These are phyloP conservation scores for Oligia fasciuncula DNA, from an alignment of 2,888 invertebrate species.

Conservation along the genomic window DNA sequence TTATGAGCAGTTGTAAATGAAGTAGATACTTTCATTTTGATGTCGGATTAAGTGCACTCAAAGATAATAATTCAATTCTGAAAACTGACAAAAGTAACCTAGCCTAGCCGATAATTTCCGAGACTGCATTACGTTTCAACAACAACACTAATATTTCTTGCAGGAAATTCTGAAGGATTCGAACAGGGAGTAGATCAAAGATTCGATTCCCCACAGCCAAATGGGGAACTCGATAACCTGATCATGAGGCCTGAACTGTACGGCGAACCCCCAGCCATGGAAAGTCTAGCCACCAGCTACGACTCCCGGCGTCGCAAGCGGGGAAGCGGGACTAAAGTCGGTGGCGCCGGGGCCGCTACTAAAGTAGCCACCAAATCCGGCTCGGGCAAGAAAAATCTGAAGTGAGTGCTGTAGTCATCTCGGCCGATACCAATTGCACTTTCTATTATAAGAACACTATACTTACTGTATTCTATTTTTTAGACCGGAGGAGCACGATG, in stretches of 20 bases:
- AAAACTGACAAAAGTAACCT: neutral
- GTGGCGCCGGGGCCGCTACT: conserved; percentile 87
- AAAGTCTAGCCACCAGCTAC: conserved; percentile 80
- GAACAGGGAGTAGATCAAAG: conserved; percentile 85
- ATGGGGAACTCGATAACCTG: conserved; percentile 89
- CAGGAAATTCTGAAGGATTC: conserved; percentile 86
- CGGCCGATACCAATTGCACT: conserved; percentile 24
- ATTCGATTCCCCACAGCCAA: conserved; percentile 81
- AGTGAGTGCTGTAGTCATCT: conserved; percentile 74
- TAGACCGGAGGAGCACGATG: conserved; percentile 81
- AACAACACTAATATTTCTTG: conserved; percentile 53
- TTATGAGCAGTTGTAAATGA: neutral
- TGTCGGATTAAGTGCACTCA: conserved; percentile 3
- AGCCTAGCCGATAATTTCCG: neutral
- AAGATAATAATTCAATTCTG: neutral
- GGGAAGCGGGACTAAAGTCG: conserved; percentile 86
- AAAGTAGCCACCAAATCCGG: conserved; percentile 87
- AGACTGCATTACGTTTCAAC: conserved; percentile 8
- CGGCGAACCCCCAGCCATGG: conserved; percentile 90
- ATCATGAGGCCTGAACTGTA: conserved; percentile 91
- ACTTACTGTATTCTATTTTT: conserved; percentile 46
- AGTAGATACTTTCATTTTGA: neutral
- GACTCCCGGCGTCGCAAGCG: conserved; percentile 85
- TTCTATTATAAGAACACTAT: conserved; percentile 43
- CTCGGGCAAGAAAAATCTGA: conserved; percentile 87